Evolutionary conservation across 37 sponge, comb jelly and placozoan species (phyloP).

Genomic region (Chondrosia reniformis): DNA sequence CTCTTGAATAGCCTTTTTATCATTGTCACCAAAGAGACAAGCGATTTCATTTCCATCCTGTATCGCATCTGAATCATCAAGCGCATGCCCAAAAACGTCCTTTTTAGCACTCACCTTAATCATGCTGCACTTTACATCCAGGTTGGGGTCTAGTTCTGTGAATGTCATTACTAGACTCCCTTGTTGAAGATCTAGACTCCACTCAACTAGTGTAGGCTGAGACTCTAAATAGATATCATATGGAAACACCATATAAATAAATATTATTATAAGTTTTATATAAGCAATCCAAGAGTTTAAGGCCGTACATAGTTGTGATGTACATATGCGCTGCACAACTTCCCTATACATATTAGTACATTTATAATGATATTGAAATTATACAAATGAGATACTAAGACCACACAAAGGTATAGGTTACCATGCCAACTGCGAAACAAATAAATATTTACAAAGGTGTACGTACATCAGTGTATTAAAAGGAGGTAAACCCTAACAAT

Average conservation of each 20-base stretch:
- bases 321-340: not conserved
- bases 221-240: not conserved
- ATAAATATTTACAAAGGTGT: not conserved
- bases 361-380: not conserved
- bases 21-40: not conserved
- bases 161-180: conserved; percentile 1
- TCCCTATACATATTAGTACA: not conserved
- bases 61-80: conserved; percentile 4
- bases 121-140: not conserved
- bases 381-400: no score
- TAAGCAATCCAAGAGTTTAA: not conserved
- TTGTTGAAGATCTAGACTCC: conserved; percentile 10
- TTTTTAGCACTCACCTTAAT: not conserved
- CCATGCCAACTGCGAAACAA: not conserved
- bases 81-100: not conserved
- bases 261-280: not conserved
- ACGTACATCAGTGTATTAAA: not conserved
- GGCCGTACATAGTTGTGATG: not conserved
- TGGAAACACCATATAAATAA: not conserved
- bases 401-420: not conserved
- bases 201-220: conserved; percentile 13
- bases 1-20: not conserved
- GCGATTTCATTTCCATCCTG: conserved; percentile 14
- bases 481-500: not conserved
- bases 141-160: not conserved